phyloP scores from a whole-genome alignment of 2,797 vertebrate genomes.

The Melanotaenia parkinsoni region DNA sequence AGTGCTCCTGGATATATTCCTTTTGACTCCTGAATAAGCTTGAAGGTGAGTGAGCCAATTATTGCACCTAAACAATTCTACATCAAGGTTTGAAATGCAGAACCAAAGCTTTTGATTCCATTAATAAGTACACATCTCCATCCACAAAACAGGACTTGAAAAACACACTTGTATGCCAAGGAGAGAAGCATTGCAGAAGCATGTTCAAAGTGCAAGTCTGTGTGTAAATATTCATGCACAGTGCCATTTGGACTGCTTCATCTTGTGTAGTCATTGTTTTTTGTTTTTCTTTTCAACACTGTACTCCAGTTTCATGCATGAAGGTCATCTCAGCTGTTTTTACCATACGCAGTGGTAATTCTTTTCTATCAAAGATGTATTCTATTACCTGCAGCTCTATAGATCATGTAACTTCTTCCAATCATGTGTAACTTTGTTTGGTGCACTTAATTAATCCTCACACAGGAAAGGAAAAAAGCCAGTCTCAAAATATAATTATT shows the following conservation, averaged over 20 bases:
- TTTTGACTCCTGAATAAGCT: not conserved
- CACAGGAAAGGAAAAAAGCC: not conserved
- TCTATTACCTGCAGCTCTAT: too few relatives aligned
- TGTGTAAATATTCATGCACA: too few relatives aligned
- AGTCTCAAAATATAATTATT: not conserved
- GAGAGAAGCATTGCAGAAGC: not conserved
- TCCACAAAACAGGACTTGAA: not conserved
- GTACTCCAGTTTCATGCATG: too few relatives aligned
- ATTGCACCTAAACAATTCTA: not conserved
- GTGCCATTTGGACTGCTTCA: too few relatives aligned
- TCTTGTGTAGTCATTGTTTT: too few relatives aligned
- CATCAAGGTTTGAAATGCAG: not conserved
- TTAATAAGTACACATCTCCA: not conserved
- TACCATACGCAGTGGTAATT: too few relatives aligned
- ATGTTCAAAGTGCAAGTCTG: not conserved
- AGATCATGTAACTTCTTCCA: too few relatives aligned
- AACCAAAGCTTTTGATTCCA: not conserved
- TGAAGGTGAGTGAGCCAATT: not conserved
- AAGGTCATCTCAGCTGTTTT: too few relatives aligned
- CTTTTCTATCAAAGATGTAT: too few relatives aligned
- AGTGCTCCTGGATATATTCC: not conserved
- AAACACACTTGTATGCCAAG: not conserved
- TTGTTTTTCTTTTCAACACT: too few relatives aligned
- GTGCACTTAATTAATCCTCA: too few relatives aligned
- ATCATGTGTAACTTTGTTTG: too few relatives aligned